These are phyloP conservation scores for Arnoldichthys spilopterus DNA, from an alignment of 2,797 vertebrate species.

Conservation along the genomic window DNA sequence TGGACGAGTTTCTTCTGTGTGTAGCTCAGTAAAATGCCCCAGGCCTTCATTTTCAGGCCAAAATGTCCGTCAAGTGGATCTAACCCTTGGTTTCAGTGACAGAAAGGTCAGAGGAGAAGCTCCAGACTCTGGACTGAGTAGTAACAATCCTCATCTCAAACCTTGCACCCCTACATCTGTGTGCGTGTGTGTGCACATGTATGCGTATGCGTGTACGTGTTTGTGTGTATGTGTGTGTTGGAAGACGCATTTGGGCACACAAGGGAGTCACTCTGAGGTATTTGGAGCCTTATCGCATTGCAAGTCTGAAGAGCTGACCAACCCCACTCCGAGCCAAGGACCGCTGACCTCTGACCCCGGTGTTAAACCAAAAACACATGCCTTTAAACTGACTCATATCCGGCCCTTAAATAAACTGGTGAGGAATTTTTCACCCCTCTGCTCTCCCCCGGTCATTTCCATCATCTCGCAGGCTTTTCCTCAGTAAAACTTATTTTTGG, in stretches of 20 bases:
- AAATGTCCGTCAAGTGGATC: constrained; percentile 18
- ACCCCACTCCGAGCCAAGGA: constrained; percentile 82
- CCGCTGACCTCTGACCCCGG: constrained; percentile 84
- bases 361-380: constrained; percentile 89
- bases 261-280: constrained; percentile 74
- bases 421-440: constrained; percentile 74
- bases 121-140: constrained; percentile 67
- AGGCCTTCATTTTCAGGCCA: constrained; percentile 1
- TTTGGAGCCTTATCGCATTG: constrained; percentile 79
- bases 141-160: constrained; percentile 67
- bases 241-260: constrained; percentile 52
- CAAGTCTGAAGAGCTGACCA: constrained; percentile 80
- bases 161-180: constrained; percentile 61
- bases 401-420: constrained; percentile 82
- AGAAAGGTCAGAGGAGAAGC: constrained; percentile 79
- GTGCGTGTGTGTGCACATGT: constrained; percentile 30
- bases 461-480: constrained; percentile 7
- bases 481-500: constrained; percentile 8
- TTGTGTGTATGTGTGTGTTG: constrained; percentile 15
- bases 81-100: constrained; percentile 49
- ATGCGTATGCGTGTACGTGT: constrained; percentile 34
- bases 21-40: background rate
- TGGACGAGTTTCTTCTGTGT: background rate
- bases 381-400: constrained; percentile 88
- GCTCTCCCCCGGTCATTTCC: constrained; percentile 41